Percentiles rank a stretch among this genome's conserved stretches.
Evolutionary conservation across 2,888 invertebrate genomes (phyloP).

Genomic region (Macaria liturata): DNA sequence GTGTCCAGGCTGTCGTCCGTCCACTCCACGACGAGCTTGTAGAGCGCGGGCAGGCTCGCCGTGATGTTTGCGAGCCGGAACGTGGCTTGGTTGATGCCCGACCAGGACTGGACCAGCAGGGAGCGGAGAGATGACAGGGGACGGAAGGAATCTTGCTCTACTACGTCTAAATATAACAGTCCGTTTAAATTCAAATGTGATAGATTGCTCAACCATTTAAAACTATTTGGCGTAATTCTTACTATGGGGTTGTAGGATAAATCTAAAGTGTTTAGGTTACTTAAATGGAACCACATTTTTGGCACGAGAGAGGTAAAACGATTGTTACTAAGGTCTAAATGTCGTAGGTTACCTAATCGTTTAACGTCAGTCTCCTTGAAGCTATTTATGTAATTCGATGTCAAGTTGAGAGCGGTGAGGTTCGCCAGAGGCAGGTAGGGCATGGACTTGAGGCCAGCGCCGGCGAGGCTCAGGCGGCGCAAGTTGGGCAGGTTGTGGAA

Average conservation of each 20-base stretch:
- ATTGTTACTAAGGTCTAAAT: slow-evolving; percentile 90
- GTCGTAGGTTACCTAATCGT: slow-evolving; percentile 87
- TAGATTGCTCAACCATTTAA: slow-evolving; percentile 87
- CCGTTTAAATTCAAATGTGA: slow-evolving; percentile 90
- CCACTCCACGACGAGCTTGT: slow-evolving; percentile 90
- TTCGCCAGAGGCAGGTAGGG: slow-evolving; percentile 91
- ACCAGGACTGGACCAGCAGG: slow-evolving; percentile 89
- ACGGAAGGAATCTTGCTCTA: slow-evolving; percentile 89
- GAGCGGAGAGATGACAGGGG: slow-evolving; percentile 88
- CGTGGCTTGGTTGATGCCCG: slow-evolving; percentile 87
- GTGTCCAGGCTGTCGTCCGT: slow-evolving; percentile 88
- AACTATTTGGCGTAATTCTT: slow-evolving; percentile 88
- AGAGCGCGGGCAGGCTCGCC: slow-evolving; percentile 87
- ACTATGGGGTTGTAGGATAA: slow-evolving; percentile 92
- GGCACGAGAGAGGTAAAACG: slow-evolving; percentile 89
- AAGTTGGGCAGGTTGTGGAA: slow-evolving; percentile 93
- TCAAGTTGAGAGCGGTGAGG: slow-evolving; percentile 91
- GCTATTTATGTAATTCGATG: slow-evolving; percentile 89
- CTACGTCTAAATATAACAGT: slow-evolving; percentile 87
- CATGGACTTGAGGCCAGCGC: slow-evolving; percentile 89
- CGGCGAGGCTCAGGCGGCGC: slow-evolving; percentile 89
- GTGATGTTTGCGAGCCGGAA: slow-evolving; percentile 88
- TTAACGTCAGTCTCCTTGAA: slow-evolving; percentile 88
- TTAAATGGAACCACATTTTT: slow-evolving; percentile 88
- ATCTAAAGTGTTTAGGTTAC: slow-evolving; percentile 89